These are phyloP conservation scores for Oryzias dopingdopingensis DNA, from an alignment of 2,797 vertebrate genomes.

Conservation along the genomic window DNA sequence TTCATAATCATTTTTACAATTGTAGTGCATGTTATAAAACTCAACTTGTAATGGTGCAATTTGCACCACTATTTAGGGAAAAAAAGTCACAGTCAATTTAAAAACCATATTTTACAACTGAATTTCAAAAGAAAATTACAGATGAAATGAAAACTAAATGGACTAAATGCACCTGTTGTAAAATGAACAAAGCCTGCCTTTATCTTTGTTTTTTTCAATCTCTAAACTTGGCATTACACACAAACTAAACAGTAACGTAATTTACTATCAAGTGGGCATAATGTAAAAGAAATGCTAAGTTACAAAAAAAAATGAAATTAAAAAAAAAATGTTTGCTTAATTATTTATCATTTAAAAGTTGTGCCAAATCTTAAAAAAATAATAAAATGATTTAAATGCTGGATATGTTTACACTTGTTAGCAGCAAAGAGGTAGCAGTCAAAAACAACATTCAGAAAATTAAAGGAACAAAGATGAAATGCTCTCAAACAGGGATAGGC, in stretches of 20 bases:
- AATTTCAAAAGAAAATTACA: background rate
- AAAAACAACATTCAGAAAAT: constrained; percentile 14
- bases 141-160: background rate
- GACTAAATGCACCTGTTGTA: background rate
- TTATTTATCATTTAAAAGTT: constrained; percentile 22
- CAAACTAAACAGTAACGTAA: too few species aligned
- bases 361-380: constrained; percentile 26
- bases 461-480: constrained; percentile 16
- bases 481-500: too few species aligned
- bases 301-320: too few species aligned
- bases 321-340: background rate
- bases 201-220: too few species aligned
- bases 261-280: too few species aligned
- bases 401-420: constrained; percentile 7
- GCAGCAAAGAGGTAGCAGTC: constrained; percentile 13
- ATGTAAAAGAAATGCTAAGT: too few species aligned
- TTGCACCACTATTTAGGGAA: background rate
- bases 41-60: background rate
- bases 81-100: background rate
- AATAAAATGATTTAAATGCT: constrained; percentile 28
- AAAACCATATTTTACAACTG: constrained; percentile 1
- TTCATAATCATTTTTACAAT: background rate
- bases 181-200: background rate
- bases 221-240: too few species aligned
- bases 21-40: background rate